Conservation (phyloP, 2,113 vertebrate species). For the Pseudolaguvia tuberculata region DNA sequence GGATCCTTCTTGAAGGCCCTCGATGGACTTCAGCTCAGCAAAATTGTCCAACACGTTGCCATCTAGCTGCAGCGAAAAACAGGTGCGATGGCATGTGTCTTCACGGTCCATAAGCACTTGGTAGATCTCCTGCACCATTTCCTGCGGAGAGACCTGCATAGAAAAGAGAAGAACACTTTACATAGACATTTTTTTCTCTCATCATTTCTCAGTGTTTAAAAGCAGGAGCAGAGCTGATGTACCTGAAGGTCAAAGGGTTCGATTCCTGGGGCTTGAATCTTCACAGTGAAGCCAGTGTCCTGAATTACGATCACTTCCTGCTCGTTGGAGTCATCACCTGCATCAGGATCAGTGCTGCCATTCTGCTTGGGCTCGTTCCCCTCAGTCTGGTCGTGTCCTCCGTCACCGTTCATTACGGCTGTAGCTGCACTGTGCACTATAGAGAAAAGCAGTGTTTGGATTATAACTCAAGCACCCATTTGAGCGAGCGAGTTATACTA, state of each 20-base stretch:
- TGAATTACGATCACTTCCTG: slow-evolving; percentile 99
- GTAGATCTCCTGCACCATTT: slow-evolving; percentile 99
- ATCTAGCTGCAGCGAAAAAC: slow-evolving; percentile 95
- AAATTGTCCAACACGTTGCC: slow-evolving; percentile 97
- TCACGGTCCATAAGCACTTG: slow-evolving; percentile 97
- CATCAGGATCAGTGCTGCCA: slow-evolving; percentile 70
- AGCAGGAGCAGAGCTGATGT: slow-evolving; percentile 28
- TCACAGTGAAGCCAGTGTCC: slow-evolving; percentile 95
- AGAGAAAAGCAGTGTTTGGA: background rate
- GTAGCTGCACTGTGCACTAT: slow-evolving; percentile 74
- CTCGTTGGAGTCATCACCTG: slow-evolving; percentile 80
- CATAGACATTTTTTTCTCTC: background rate
- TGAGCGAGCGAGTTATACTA: too few species aligned
- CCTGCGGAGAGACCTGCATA: slow-evolving; percentile 90
- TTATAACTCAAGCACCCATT: background rate
- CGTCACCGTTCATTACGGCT: slow-evolving; percentile 84
- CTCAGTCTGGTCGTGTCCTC: slow-evolving; percentile 68
- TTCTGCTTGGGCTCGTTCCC: slow-evolving; percentile 74
- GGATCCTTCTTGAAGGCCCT: slow-evolving; percentile 92
- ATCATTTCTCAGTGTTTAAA: background rate
- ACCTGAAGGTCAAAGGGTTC: slow-evolving; percentile 96
- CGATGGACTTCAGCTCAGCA: slow-evolving; percentile 93
- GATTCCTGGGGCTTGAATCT: slow-evolving; percentile 87
- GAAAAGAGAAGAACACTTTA: background rate
- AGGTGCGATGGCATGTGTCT: slow-evolving; percentile 96